phyloP scores from a whole-genome alignment of 2,113 vertebrate species.

The Petroica traversi region DNA sequence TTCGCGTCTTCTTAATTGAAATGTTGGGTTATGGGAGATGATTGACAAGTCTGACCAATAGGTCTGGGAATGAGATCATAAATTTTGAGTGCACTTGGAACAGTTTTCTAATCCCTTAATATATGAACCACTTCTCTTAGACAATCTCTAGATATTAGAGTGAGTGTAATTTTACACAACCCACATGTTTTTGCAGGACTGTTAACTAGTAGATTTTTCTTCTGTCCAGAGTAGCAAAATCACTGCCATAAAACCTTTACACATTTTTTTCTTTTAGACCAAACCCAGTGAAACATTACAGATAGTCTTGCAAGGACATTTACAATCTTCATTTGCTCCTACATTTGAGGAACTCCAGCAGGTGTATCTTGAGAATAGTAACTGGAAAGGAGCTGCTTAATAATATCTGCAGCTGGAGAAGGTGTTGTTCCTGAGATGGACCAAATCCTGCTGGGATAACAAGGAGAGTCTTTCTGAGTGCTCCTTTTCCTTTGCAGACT shows the following conservation, averaged over 20 bases:
- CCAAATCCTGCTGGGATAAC: neutral
- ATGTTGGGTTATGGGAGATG: neutral
- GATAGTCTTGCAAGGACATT: neutral
- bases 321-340: neutral
- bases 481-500: neutral
- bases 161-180: slow-evolving; percentile 31
- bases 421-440: neutral
- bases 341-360: neutral
- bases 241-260: neutral
- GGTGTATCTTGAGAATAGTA: neutral
- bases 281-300: neutral
- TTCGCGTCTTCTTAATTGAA: neutral
- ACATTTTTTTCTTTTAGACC: neutral
- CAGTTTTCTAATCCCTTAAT: slow-evolving; percentile 23
- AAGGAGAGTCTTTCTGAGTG: neutral
- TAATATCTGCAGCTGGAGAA: neutral
- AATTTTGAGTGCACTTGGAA: neutral
- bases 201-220: neutral
- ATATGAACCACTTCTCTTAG: neutral
- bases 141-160: neutral
- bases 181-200: slow-evolving; percentile 8
- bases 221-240: neutral
- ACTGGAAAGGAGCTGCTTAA: neutral
- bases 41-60: slow-evolving; percentile 22
- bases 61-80: slow-evolving; percentile 33